Evolutionary conservation across 2,888 invertebrate species (phyloP).

Genomic region (Geophilus truncorum): DNA sequence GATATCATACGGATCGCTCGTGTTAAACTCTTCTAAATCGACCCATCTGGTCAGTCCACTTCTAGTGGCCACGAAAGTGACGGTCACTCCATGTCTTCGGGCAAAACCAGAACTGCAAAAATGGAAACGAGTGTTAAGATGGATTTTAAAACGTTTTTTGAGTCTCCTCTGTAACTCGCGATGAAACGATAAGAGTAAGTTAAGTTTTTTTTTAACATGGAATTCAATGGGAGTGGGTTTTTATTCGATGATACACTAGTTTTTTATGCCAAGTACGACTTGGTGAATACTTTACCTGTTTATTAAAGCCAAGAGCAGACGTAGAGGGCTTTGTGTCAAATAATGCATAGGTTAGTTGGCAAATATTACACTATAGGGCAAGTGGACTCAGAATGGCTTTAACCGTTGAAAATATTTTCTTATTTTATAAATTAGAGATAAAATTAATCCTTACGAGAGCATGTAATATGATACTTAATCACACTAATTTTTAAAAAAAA

Average conservation of each 20-base stretch:
- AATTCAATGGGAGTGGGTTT: no score
- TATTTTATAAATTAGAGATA: no score
- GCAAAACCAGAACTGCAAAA: constrained; percentile 37
- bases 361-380: constrained; percentile 9
- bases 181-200: no score
- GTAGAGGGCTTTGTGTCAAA: constrained; percentile 41
- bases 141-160: background rate
- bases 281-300: constrained; percentile 37
- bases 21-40: constrained; percentile 50
- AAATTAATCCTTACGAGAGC: no score
- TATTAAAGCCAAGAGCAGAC: constrained; percentile 40
- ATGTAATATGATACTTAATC: no score
- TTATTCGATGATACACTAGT: background rate
- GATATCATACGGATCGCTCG: constrained; percentile 35
- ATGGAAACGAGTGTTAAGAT: background rate
- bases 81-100: constrained; percentile 40
- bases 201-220: background rate
- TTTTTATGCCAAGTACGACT: background rate
- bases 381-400: background rate
- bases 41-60: constrained; percentile 87
- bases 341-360: constrained; percentile 31
- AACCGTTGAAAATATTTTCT: background rate
- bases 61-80: constrained; percentile 80
- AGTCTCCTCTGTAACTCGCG: background rate
- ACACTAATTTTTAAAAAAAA: no score